These are phyloP conservation scores for Xiphorhynchus elegans DNA, from an alignment of 2,113 vertebrate genomes.

Conservation along the genomic window DNA sequence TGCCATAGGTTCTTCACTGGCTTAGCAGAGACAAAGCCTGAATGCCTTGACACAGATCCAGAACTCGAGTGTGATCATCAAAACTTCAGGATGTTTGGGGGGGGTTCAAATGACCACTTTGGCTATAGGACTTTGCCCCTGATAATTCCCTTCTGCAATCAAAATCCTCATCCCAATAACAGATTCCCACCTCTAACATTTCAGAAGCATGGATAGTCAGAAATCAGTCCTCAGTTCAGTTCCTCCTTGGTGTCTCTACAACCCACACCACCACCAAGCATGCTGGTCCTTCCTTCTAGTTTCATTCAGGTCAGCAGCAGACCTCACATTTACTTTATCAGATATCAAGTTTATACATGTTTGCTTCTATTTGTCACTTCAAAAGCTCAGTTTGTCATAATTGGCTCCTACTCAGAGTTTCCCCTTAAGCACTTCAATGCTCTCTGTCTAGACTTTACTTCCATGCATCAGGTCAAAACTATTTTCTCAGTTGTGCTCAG, in stretches of 20 bases:
- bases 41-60: not conserved
- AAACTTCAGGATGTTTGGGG: not conserved
- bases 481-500: conserved; percentile 13
- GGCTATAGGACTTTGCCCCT: not conserved
- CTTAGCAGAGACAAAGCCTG: not conserved
- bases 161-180: not conserved
- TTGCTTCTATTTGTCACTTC: conserved; percentile 50
- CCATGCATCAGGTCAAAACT: not conserved
- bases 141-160: not conserved
- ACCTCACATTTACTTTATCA: not conserved
- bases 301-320: not conserved
- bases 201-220: not conserved
- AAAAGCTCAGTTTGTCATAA: conserved; percentile 58
- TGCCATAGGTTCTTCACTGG: not conserved
- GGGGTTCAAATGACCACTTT: not conserved
- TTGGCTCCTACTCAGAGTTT: conserved; percentile 15
- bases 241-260: not conserved
- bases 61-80: not conserved
- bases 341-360: not conserved
- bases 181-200: not conserved
- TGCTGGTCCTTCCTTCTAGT: not conserved
- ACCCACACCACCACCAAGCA: not conserved
- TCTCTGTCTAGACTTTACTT: conserved; percentile 53
- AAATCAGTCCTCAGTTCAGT: not conserved
- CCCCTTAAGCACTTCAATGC: conserved; percentile 40